phyloP scores from a whole-genome alignment of 2,113 vertebrate species.

The Barnardius zonarius region DNA sequence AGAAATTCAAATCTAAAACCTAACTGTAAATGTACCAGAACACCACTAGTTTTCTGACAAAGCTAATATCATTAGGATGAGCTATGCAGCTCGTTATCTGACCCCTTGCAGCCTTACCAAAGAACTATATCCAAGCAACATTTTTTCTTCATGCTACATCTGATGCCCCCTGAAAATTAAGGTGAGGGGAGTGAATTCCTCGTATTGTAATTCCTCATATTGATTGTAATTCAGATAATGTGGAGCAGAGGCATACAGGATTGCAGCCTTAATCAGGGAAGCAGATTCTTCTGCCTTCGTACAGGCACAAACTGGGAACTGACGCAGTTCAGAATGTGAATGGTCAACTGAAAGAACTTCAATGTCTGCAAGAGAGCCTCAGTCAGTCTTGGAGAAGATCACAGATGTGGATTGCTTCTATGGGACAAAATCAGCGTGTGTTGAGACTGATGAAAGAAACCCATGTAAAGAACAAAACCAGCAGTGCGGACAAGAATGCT shows the following conservation, averaged over 20 bases:
- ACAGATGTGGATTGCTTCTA: background rate
- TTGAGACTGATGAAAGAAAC: background rate
- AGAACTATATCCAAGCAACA: background rate
- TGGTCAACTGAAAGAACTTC: background rate
- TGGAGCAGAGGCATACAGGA: background rate
- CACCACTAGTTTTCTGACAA: background rate
- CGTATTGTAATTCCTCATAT: background rate
- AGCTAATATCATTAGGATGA: background rate
- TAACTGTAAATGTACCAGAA: background rate
- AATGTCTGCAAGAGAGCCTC: background rate
- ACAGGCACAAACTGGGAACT: background rate
- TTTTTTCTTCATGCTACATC: background rate
- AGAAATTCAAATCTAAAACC: background rate
- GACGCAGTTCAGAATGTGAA: background rate
- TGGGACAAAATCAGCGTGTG: background rate
- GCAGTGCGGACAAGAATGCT: background rate
- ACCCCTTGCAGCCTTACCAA: background rate
- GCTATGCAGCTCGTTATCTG: background rate
- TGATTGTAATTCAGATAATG: background rate
- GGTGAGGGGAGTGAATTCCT: background rate
- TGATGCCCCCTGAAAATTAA: background rate
- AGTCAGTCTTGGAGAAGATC: background rate
- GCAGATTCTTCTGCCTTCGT: background rate
- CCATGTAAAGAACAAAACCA: background rate
- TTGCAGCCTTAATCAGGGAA: background rate